Evolutionary conservation across 2,888 invertebrate genomes (phyloP), one percentile per base, ranked within the genome.

Genomic region (Abscondita cerata): DNA sequence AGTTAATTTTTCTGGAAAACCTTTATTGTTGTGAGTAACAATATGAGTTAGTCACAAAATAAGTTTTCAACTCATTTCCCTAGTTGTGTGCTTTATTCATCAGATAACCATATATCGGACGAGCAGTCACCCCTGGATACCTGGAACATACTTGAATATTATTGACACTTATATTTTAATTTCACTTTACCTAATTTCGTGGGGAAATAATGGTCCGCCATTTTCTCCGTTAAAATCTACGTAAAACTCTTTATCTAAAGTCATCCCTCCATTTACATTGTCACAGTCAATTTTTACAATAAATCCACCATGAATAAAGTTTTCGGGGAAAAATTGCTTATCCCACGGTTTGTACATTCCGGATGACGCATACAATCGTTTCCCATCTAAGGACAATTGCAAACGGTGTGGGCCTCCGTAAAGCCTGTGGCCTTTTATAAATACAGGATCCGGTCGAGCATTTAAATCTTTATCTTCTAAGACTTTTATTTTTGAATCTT

Each of bases 61-160:
- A n/a, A n/a, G n/a, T n/a, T n/a, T n/a, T n/a, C n/a, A n/a, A n/a
- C n/a, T n/a, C n/a, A n/a, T n/a, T n/a, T n/a, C n/a, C n/a, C n/a
- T n/a, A n/a, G n/a, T 25, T 25, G 6, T 6, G 25, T 25, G 25
- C 4, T 25, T 25, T 25, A 25, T 4, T 36, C 36, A 36, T 84
- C 78, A 11, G 86, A 87, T 58, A 94, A 78, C 93, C 94, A 96
- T 80, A 98, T 97, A 73, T 98, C 97, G 0, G 96, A 96, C 2
- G 96, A 94, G 75, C 96, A 96, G 80, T 98, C 97, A 19, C 97
- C 97, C 96, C 97, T 1, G 96, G 96, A 79, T 96, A 97, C 75
- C 91, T 88, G 77, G 25, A 80, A 36, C 12, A 76, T 58, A 47
- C 3, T 33, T 25, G 5, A 36, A 9, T 9, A 2, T 36, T 36